Conservation (phyloP, 2,113 vertebrate species). For the Drymodes brunneopygia region DNA sequence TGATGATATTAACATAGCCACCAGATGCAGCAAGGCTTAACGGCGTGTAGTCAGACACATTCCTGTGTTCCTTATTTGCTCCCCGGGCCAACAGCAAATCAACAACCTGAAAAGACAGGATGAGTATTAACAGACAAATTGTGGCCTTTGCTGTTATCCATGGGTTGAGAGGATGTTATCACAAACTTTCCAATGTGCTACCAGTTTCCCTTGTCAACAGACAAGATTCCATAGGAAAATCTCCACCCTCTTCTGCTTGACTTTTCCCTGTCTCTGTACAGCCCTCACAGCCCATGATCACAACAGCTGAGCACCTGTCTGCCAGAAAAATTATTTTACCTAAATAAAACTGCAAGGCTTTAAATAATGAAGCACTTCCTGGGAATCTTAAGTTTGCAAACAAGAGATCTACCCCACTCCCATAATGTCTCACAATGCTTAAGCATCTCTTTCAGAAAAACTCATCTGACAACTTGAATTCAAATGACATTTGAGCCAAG, state of each 20-base stretch:
- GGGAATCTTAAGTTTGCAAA: neutral
- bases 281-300: neutral
- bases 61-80: constrained; percentile 98
- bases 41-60: constrained; percentile 98
- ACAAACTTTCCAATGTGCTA: neutral
- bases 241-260: neutral
- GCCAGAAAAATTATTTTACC: neutral
- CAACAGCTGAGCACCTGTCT: neutral
- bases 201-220: neutral
- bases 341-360: neutral
- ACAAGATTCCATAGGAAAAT: neutral
- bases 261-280: neutral
- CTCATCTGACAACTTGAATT: neutral
- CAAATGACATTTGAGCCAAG: neutral
- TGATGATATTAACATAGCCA: constrained; percentile 99
- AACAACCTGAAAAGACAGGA: constrained; percentile 81
- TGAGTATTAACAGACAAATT: neutral
- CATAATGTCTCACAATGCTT: neutral
- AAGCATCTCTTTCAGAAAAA: neutral
- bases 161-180: neutral
- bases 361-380: neutral
- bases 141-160: neutral
- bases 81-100: constrained; percentile 94
- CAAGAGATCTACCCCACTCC: neutral
- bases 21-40: constrained; percentile 97